These are phyloP conservation scores for Berghia stephanieae DNA, from an alignment of 1,140 invertebrate genomes.

Conservation along the genomic window DNA sequence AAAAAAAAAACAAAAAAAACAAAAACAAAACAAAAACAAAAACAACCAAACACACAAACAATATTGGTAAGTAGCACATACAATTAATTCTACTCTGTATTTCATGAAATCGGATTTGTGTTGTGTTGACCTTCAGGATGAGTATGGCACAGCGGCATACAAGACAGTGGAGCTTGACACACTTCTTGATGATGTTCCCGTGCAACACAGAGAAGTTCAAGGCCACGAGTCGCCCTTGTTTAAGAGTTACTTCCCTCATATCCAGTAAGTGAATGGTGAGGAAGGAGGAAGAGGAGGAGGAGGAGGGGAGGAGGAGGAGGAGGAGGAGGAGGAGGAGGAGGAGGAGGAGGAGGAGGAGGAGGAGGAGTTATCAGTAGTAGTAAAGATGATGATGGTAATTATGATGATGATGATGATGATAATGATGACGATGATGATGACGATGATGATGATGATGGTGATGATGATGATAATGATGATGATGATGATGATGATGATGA, in stretches of 20 bases:
- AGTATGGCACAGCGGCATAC: constrained; percentile 81
- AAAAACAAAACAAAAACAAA: no score
- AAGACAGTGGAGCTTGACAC: constrained; percentile 87
- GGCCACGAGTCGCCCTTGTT: constrained; percentile 79
- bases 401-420: background rate
- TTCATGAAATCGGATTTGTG: background rate
- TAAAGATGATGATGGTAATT: no score
- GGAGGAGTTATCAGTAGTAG: background rate
- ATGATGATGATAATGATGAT: constrained; percentile 33
- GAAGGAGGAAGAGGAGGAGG: background rate
- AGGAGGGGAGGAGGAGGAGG: background rate
- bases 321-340: background rate
- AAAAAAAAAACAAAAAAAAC: no score
- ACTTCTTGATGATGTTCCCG: constrained; percentile 76
- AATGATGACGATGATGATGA: constrained; percentile 22
- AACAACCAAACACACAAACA: no score
- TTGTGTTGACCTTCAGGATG: constrained; percentile 68
- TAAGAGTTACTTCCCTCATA: constrained; percentile 51
- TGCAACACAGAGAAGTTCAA: constrained; percentile 84
- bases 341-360: background rate
- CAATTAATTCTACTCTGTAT: no score
- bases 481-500: constrained; percentile 11
- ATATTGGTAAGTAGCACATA: no score
- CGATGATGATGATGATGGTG: constrained; percentile 28
- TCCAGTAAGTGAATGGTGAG: no score